phyloP scores from a whole-genome alignment of 2,888 invertebrate species.

The Nomada ferruginata region DNA sequence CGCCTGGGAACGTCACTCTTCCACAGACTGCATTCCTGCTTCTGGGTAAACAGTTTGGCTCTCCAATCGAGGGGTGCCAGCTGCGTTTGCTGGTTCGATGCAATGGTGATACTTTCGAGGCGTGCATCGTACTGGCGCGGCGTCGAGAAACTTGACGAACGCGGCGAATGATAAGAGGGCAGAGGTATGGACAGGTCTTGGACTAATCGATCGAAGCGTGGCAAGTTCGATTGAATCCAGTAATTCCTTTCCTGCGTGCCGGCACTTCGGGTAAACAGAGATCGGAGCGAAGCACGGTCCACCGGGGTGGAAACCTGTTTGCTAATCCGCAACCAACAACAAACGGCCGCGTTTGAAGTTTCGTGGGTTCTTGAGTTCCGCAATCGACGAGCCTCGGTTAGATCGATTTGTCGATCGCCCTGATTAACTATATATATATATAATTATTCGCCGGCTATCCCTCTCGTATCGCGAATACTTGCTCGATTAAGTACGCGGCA shows the following conservation, averaged over 20 bases:
- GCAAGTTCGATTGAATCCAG: conserved; percentile 45
- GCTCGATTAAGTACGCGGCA: conserved; percentile 66
- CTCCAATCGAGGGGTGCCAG: not conserved
- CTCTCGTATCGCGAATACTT: conserved; percentile 65
- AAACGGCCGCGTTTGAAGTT: conserved; percentile 53
- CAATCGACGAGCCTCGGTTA: conserved; percentile 21
- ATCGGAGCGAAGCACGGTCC: conserved; percentile 17
- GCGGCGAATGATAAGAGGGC: too few relatives aligned
- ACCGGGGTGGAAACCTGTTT: conserved; percentile 57
- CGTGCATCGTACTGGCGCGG: not conserved
- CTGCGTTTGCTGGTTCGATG: not conserved
- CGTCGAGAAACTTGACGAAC: conserved; percentile 28
- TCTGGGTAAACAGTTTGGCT: not conserved
- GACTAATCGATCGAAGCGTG: conserved; percentile 39
- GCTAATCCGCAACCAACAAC: conserved; percentile 58
- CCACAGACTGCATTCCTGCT: not conserved
- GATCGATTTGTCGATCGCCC: conserved; percentile 58
- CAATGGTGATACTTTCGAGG: conserved; percentile 11
- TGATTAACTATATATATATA: conserved; percentile 47
- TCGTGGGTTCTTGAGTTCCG: conserved; percentile 40
- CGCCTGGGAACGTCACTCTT: conserved; percentile 2
- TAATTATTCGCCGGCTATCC: conserved; percentile 51
- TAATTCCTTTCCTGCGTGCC: conserved; percentile 45
- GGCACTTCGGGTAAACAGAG: conserved; percentile 31
- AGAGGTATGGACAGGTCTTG: not conserved